Conservation (phyloP, 53 echinoderm and acorn worm species). For the Hippasteria phrygiana region DNA sequence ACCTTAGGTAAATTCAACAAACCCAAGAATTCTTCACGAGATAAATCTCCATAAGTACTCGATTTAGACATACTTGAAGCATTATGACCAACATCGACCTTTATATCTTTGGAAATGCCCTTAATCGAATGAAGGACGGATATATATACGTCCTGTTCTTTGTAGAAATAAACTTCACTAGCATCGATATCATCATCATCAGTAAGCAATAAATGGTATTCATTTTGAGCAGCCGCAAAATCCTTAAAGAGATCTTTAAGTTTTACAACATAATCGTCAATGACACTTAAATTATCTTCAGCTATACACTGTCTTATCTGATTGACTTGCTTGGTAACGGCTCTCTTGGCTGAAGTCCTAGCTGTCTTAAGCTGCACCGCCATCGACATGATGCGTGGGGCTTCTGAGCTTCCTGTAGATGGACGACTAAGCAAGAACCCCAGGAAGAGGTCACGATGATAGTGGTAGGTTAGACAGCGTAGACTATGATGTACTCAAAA, state of each 20-base stretch:
- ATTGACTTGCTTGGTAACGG: conserved; percentile 43
- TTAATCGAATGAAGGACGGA: conserved; percentile 23
- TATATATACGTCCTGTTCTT: conserved; percentile 36
- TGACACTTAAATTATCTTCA: conserved; percentile 29
- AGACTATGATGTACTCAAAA: too few species aligned
- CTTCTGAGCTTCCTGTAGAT: too few species aligned
- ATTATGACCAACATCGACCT: conserved; percentile 16
- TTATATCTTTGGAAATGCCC: not conserved
- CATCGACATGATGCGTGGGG: too few species aligned
- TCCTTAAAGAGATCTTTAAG: conserved; percentile 38
- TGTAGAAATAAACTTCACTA: conserved; percentile 54
- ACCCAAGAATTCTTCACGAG: conserved; percentile 44
- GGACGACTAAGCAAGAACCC: too few species aligned
- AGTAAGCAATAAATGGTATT: conserved; percentile 12
- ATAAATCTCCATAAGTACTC: conserved; percentile 16
- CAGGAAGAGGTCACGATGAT: too few species aligned
- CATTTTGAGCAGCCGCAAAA: conserved; percentile 33
- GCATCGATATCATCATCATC: conserved; percentile 9
- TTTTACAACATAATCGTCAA: conserved; percentile 33
- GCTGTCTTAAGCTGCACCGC: conserved; percentile 21
- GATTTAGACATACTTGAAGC: not conserved
- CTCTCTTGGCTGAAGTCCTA: conserved; percentile 59
- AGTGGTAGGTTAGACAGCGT: too few species aligned
- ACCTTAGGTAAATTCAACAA: conserved; percentile 69
- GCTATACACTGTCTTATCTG: conserved; percentile 49